Conservation (phyloP, 2,113 vertebrate genomes). For the Limnothrissa miodon region DNA sequence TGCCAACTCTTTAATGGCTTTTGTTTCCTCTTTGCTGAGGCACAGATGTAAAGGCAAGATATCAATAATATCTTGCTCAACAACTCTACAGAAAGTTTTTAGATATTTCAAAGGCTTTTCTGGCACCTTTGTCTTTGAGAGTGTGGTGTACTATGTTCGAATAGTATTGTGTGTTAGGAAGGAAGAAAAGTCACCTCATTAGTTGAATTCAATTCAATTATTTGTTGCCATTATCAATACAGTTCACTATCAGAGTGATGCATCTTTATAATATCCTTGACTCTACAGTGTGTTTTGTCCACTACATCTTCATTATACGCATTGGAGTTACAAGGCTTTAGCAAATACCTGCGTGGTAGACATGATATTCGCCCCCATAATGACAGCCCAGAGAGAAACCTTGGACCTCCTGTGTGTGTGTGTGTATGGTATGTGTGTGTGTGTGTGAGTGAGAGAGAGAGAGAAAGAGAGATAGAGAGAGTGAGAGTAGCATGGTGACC, state of each 20-base stretch:
- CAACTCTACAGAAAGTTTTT: too few relatives aligned
- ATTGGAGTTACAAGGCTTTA: background rate
- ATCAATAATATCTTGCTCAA: too few relatives aligned
- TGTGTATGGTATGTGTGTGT: background rate
- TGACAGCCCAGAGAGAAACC: background rate
- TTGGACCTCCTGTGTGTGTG: background rate
- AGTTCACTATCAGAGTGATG: background rate
- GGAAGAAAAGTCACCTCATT: background rate
- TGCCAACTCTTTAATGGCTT: too few relatives aligned
- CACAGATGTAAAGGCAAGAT: too few relatives aligned
- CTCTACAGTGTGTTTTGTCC: background rate
- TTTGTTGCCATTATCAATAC: background rate
- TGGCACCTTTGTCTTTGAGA: too few relatives aligned
- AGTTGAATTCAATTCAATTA: background rate
- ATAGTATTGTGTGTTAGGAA: background rate
- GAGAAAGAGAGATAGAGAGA: background rate
- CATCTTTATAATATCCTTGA: background rate
- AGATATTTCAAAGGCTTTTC: too few relatives aligned
- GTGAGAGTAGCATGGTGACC: background rate
- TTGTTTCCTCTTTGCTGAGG: too few relatives aligned
- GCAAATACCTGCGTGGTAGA: background rate
- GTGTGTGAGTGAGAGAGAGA: background rate
- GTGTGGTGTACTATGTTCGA: too few relatives aligned
- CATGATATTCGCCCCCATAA: background rate
- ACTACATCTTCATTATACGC: background rate